Base-by-base conservation (phyloP, 2,888 invertebrate species). In the Cryptus armator region DNA sequence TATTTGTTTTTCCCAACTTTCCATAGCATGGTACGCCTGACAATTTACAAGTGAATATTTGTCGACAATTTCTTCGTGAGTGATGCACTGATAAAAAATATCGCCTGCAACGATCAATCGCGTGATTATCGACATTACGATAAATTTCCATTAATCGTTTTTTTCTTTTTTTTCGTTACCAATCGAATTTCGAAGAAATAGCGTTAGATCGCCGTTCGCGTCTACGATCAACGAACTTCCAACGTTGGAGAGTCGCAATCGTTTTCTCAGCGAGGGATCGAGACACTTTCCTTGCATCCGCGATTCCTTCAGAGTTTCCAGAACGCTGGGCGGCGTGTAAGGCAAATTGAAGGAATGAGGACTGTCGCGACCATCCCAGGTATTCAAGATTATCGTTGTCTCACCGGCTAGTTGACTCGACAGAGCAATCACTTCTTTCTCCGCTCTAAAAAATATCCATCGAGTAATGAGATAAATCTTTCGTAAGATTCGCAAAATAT, bases 11-110 rank as follows among this genome's bases (percentile, higher is more conserved):
- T 92, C 92, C 93, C 93, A 93, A 62, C 87, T 80, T 79, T 90
- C 88, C 46, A 93, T 84, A 24, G 91, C 90, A 43, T 87, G 87
- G 53, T 88, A 86, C 10, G 92, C 88, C 84, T 89, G 89, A 51
- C 83, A 84, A 84, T 93, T 93, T 19, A 90, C 85, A 2, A 80
- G 46, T 5, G 91, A 91, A 87, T 88, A 88, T 70, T 86, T 86
- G 14, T 90, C 84, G 19, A 91, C 77, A 3, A 46, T 7, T 51
- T 84, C 86, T 32, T 90, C 87, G 70, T 93, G 88, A 53, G 92
- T 91, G 79, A 93, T 88, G 44, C 92, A 90, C 68, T 93, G 93
- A 89, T 93, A 93, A 88, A 91, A 93, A 83, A 93, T 86, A 82
- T 93, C 93, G 44, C 92, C 92, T 92, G 70, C 9, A 85, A 87